Base-by-base conservation (phyloP, 2,113 vertebrate species). In the Castor canadensis region DNA sequence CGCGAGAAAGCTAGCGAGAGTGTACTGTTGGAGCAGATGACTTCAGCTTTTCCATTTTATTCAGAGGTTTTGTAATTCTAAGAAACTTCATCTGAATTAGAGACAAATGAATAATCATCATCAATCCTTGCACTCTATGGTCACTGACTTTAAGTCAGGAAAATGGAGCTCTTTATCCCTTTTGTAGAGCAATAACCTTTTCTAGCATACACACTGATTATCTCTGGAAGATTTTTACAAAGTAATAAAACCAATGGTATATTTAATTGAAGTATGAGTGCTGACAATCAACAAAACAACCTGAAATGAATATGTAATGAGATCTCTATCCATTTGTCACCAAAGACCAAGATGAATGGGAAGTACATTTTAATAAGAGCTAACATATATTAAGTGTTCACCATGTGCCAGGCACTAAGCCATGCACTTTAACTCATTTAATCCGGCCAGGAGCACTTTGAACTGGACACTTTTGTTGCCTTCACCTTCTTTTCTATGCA, bases 211-310 rank as follows among this genome's bases (percentile, higher is more conserved):
- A 77, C 13, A n/a, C 35, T 92, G 69, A 86, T 91, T 76, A 84
- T 81, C 87, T 92, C 26, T 17, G 9, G 77, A 81, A 93, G 56
- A 49, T 47, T 96, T 95, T 96, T 89, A 92, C 77, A 84, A 91
- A 91, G 92, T 81, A 56, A 52, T 96, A 95, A 98, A 97, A 67
- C 88, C 96, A 96, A 83, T 91, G 92, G 92, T 79, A 93, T 96
- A 95, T 97, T 97, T 97, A 96, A 97, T 95, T 85, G 95, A 95
- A 52, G 80, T 43, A n/a, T 71, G 67, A 89, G 19, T 75, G 67
- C 54, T 88, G 87, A 79, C 0, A 4, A 75, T 81, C 89, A 71
- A 62, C 76, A 75, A 22, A 40, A 88, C 52, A 49, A 67, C 47
- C 38, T 76, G 76, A 20, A 32, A 47, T 92, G 95, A 94, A 94